These are phyloP conservation scores for Aurelia sp. DNA, from an alignment of 30 jellyfish, hydroid and myxozoan species.

Conservation along the genomic window DNA sequence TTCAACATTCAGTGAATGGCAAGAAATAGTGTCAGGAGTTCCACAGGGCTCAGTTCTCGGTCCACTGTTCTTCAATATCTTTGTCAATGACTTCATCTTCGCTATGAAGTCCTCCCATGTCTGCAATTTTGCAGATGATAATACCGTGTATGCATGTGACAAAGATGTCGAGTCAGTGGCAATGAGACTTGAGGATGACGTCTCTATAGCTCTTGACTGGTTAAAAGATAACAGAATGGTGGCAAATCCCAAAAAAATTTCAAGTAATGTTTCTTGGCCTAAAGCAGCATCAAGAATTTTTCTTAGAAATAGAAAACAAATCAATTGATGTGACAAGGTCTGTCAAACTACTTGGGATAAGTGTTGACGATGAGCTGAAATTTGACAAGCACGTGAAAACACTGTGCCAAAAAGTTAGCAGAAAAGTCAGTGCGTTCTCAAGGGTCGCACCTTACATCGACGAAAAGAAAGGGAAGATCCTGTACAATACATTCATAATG, in stretches of 20 bases:
- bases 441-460: conserved; percentile 28
- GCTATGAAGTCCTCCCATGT: conserved; percentile 18
- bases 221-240: neutral
- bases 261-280: no score
- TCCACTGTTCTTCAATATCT: conserved; percentile 46
- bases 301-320: no score
- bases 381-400: conserved; percentile 8
- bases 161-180: neutral
- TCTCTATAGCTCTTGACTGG: conserved; percentile 20
- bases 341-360: conserved; percentile 29
- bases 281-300: no score
- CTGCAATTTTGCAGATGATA: conserved; percentile 57
- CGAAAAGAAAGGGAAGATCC: conserved; percentile 24
- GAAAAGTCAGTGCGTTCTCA: conserved; percentile 26
- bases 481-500: conserved; percentile 33
- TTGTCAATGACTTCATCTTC: conserved; percentile 41
- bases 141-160: conserved; percentile 12
- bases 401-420: conserved; percentile 26
- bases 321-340: no score
- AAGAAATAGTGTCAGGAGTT: conserved; percentile 34
- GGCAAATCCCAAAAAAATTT: no score
- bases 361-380: conserved; percentile 11
- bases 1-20: conserved; percentile 42
- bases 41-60: conserved; percentile 66
- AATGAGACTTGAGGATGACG: conserved; percentile 9